Evolutionary conservation across 2,888 invertebrate species (phyloP), one percentile per base, ranked within the genome.

Genomic region (Druceiella hillmani): DNA sequence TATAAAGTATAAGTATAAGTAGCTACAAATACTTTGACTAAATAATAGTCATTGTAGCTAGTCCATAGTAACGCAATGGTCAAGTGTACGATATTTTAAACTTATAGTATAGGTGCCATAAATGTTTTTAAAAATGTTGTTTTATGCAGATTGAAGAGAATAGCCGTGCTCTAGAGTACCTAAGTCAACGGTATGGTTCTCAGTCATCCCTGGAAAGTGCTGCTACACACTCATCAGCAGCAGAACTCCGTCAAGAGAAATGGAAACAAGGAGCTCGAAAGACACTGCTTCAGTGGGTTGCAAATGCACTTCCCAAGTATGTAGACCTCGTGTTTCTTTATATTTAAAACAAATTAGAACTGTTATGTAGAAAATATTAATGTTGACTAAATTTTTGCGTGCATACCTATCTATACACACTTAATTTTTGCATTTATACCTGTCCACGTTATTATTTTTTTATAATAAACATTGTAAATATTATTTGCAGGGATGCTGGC

Each of bases 281-380:
- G 64, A 91, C 92, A 14, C 70, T 97, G 44, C 70, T 97, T 43
- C 86, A 89, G 54, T 97, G 95, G 95, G 94, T 94, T 43, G 87
- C 92, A 49, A 92, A 89, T 58, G 87, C 91, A 22, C 71, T 95
- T 55, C 89, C 88, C 47, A 83, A 80, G 84, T 84, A 56, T 72
- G 74, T 70, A 45, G 15, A 26, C 30, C 13, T 11, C 1, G 15
- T 15, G n/a, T 15, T 15, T 15, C 9, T 22, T n/a, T 4, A 6
- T 16, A 11, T 15, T 30, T 17, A 30, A 4, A 10, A 3, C 12
- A 27, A 27, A 4, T 6, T 6, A 11, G 12, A 27, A 27, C 5
- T 27, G 12, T 27, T n/a, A 32, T 17, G 5, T 32, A n/a, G n/a
- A n/a, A n/a, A n/a, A n/a, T n/a, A n/a, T n/a, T n/a, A n/a, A n/a